These are phyloP conservation scores for Doryteuthis pealeii DNA, from an alignment of 1,140 invertebrate species.

Conservation along the genomic window DNA sequence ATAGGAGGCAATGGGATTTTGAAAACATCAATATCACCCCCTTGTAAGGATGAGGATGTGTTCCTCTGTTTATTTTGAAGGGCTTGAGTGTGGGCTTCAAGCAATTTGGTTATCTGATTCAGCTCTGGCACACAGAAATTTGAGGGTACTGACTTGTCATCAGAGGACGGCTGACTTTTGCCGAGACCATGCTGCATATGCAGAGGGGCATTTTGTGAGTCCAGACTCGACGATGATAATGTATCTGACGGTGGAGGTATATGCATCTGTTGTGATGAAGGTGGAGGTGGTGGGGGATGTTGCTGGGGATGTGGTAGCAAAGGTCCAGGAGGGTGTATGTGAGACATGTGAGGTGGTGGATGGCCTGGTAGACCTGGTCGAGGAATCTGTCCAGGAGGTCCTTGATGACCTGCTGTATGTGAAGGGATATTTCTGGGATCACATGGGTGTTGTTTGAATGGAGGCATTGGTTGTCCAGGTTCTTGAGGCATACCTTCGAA, in stretches of 20 bases:
- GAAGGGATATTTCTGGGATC: slow-evolving; percentile 8
- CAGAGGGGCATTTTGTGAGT: slow-evolving; percentile 5
- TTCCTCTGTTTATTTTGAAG: slow-evolving; percentile 13
- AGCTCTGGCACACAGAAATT: slow-evolving; percentile 22
- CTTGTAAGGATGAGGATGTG: background rate
- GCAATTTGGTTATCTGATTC: slow-evolving; percentile 28
- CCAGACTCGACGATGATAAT: slow-evolving; percentile 12
- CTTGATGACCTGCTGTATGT: slow-evolving; percentile 16
- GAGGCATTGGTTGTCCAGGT: slow-evolving; percentile 19
- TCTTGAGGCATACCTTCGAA: slow-evolving; percentile 30
- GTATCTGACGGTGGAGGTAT: background rate
- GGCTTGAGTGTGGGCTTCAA: slow-evolving; percentile 30
- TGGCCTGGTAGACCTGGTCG: slow-evolving; percentile 2
- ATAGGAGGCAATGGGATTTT: slow-evolving; percentile 42
- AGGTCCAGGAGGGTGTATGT: slow-evolving; percentile 18
- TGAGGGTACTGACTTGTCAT: slow-evolving; percentile 1
- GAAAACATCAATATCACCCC: slow-evolving; percentile 29
- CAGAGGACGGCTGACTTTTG: slow-evolving; percentile 2
- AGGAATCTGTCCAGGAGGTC: slow-evolving; percentile 18
- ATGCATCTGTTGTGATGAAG: slow-evolving; percentile 4
- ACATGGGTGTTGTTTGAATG: slow-evolving; percentile 16
- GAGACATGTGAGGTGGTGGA: background rate
- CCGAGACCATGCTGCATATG: slow-evolving; percentile 13
- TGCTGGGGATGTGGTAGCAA: slow-evolving; percentile 5
- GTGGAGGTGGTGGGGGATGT: background rate